Conservation (phyloP, 1,140 invertebrate species). For the Brachionus koreanus region DNA sequence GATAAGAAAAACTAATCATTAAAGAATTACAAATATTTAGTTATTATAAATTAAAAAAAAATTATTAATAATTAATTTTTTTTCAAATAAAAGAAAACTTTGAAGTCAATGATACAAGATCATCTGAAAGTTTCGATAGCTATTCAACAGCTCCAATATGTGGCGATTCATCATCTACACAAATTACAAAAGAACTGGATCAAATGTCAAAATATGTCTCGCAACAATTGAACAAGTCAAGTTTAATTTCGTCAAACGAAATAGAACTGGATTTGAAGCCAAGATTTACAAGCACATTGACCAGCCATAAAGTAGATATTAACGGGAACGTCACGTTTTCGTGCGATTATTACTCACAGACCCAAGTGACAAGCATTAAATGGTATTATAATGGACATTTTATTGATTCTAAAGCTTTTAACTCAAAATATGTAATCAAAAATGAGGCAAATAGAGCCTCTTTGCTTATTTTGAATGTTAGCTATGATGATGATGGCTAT, state of each 20-base stretch:
- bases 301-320: not conserved
- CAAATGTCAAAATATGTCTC: no score
- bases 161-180: not conserved
- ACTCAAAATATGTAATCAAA: conserved; percentile 6
- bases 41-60: conserved; percentile 36
- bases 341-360: not conserved
- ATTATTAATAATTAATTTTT: not conserved
- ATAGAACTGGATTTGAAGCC: not conserved
- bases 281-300: not conserved
- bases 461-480: not conserved
- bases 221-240: not conserved
- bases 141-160: not conserved
- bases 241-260: conserved; percentile 4
- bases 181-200: not conserved
- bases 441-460: not conserved
- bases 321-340: not conserved
- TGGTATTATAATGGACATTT: conserved; percentile 38
- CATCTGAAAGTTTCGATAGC: conserved; percentile 14
- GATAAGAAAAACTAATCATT: not conserved
- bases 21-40: not conserved
- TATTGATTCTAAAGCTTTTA: not conserved
- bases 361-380: not conserved
- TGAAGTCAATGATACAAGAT: not conserved
- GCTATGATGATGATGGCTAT: not conserved
- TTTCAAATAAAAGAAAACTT: conserved; percentile 19